Evolutionary conservation across 2,888 invertebrate genomes (phyloP).

Genomic region (Hydriomena furcata): DNA sequence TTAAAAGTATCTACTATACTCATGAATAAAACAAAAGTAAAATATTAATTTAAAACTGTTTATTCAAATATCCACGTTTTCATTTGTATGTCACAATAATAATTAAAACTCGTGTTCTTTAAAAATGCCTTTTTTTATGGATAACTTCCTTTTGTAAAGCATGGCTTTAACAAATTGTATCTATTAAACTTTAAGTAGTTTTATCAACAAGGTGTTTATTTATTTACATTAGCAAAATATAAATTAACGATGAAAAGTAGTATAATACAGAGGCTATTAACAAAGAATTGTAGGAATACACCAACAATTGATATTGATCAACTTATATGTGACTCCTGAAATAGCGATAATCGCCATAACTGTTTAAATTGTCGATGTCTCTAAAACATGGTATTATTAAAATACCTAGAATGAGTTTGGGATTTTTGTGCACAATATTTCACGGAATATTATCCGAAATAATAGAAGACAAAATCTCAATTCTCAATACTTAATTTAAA

Average conservation of each 20-base stretch:
- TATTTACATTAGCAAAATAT: conserved; percentile 13
- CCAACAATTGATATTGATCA: conserved; percentile 15
- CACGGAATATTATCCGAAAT: conserved; percentile 10
- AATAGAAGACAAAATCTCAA: conserved; percentile 22
- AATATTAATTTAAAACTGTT: conserved; percentile 46
- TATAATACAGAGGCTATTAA: conserved; percentile 10
- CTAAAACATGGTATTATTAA: not conserved
- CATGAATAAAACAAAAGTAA: conserved; percentile 28
- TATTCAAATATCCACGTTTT: conserved; percentile 47
- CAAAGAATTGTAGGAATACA: not conserved
- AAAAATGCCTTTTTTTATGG: conserved; percentile 22
- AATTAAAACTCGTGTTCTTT: too few relatives aligned
- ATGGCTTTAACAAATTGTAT: not conserved
- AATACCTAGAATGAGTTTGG: conserved; percentile 12
- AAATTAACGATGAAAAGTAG: not conserved
- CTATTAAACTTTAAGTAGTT: not conserved
- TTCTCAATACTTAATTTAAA: conserved; percentile 35
- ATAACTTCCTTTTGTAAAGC: conserved; percentile 14
- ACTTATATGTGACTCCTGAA: too few relatives aligned
- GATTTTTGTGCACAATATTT: conserved; percentile 10
- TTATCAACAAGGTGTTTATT: too few relatives aligned
- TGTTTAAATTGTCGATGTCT: conserved; percentile 3
- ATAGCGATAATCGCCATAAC: not conserved
- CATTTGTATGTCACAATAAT: conserved; percentile 31
- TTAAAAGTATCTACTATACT: too few relatives aligned